phyloP scores from a whole-genome alignment of 2,797 vertebrate species.

The Forpus xanthops region DNA sequence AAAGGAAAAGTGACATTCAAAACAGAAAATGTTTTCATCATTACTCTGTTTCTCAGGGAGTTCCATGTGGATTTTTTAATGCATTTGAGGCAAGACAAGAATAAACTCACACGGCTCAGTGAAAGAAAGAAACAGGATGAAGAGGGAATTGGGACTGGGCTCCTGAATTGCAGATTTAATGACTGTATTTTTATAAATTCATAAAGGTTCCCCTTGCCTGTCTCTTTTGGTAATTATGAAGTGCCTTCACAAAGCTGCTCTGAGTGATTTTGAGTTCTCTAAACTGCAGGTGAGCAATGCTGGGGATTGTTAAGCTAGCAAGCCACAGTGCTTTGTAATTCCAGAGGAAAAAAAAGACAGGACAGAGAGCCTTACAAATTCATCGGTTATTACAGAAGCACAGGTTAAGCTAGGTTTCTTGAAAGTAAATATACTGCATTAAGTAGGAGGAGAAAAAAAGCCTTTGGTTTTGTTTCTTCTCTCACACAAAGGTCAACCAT shows the following conservation, averaged over 20 bases:
- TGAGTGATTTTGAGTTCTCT: neutral
- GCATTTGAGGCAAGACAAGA: neutral
- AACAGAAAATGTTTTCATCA: neutral
- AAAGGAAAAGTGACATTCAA: neutral
- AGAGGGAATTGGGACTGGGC: neutral
- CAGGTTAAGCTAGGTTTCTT: neutral
- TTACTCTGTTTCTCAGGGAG: neutral
- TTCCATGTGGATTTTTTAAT: neutral
- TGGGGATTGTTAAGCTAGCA: neutral
- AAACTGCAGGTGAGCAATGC: neutral
- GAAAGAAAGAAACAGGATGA: neutral
- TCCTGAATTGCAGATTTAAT: neutral
- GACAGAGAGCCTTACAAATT: neutral
- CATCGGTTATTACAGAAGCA: neutral
- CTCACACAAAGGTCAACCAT: neutral
- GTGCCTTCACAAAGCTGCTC: neutral
- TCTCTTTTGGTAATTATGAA: neutral
- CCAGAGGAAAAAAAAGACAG: rapidly evolving
- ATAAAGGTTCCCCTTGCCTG: neutral
- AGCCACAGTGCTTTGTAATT: neutral
- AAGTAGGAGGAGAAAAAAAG: neutral
- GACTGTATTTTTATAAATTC: neutral
- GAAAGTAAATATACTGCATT: neutral
- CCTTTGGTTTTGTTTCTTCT: neutral
- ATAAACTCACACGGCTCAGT: neutral